Evolutionary conservation across 2,888 invertebrate genomes (phyloP).

Genomic region (Epistrophe eligans): DNA sequence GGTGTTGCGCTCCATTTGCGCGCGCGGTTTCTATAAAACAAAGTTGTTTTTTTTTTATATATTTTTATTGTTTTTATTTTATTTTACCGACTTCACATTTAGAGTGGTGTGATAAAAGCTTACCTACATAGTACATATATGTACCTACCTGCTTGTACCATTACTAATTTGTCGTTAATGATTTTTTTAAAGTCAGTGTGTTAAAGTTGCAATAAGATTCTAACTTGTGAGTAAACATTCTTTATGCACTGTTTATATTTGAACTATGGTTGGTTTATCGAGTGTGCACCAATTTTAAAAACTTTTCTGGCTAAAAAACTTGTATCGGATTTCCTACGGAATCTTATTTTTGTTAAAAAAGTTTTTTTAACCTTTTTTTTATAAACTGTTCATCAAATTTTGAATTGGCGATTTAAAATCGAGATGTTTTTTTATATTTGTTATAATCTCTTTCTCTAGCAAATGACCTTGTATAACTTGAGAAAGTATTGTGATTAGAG

Average conservation of each 20-base stretch:
- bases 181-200: not conserved
- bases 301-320: too few relatives aligned
- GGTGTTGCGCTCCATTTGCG: constrained; percentile 61
- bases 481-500: too few relatives aligned
- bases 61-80: not conserved
- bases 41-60: constrained; percentile 6
- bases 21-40: constrained; percentile 49
- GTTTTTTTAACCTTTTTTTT: too few relatives aligned
- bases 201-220: not conserved
- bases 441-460: too few relatives aligned
- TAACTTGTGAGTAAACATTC: not conserved
- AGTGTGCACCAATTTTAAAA: too few relatives aligned
- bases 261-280: not conserved
- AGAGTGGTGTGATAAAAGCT: not conserved
- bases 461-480: too few relatives aligned
- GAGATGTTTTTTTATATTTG: too few relatives aligned
- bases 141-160: not conserved
- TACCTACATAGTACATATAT: not conserved
- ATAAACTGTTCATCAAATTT: too few relatives aligned
- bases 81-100: not conserved
- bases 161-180: constrained; percentile 23
- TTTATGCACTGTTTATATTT: not conserved
- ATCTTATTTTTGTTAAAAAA: too few relatives aligned
- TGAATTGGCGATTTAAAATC: too few relatives aligned
- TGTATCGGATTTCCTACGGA: too few relatives aligned